Evolutionary conservation across 1,140 invertebrate genomes (phyloP), one percentile per base, ranked within the genome.

Genomic region (Drosophila lacteicornis): DNA sequence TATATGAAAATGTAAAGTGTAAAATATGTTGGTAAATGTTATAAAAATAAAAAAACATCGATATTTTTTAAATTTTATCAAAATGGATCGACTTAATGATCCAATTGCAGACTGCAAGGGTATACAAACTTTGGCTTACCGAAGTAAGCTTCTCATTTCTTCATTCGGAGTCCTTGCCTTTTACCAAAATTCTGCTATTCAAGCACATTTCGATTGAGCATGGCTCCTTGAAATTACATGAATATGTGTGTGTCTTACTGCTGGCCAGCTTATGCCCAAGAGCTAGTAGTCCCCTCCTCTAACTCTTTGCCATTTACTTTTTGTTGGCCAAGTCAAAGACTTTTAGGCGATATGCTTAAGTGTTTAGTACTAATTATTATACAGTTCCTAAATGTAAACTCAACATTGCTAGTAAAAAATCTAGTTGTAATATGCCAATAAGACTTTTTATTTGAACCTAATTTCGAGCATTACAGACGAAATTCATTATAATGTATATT

Each of bases 261-360:
- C 60, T 27, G 50, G 50, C 30, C 50, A 70, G 53, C 60, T 53
- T 66, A 25, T 69, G 6, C 13, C n/a, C 15, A 25, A 36, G 15
- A 60, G 63, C 49, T 63, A 46, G 42, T 33, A 49, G 36, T 75
- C 19, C 51, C 17, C 42, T n/a, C 2, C 30, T 53, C 49, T 75
- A 40, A 33, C 40, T 71, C 50, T 50, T 57, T 69, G 56, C 62
- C 76, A 63, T 80, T 83, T 79, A 76, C 58, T 84, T 83, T 83
- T 83, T 83, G 63, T 77, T 83, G 62, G 76, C 56, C 58, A 80
- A 66, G 70, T 75, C 75, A 79, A 82, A 66, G 61, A 57, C 66
- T 53, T 30, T 13, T n/a, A 59, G 73, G 3, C 11, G 4, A 58
- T 7, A 58, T 13, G 13, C 15, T 17, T 58, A 2, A 8, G 12